A percentile compares a stretch with the other conserved stretches of the same genome.
Evolutionary conservation across 2,113 vertebrate genomes (phyloP).

Genomic region (Propithecus coquereli): DNA sequence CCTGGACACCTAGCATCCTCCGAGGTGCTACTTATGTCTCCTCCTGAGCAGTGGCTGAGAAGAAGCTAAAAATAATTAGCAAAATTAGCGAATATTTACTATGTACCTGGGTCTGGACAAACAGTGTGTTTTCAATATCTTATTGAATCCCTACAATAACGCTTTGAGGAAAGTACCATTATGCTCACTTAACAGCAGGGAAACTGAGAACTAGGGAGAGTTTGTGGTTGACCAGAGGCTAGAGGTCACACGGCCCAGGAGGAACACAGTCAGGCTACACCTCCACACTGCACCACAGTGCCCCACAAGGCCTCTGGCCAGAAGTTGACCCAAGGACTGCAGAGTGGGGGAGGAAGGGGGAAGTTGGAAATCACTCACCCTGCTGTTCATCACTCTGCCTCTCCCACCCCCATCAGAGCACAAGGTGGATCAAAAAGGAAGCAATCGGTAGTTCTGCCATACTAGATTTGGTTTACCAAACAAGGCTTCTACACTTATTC

Average conservation of each 20-base stretch:
- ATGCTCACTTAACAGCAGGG: not conserved
- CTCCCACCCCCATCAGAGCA: not conserved
- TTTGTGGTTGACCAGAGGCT: too few species aligned
- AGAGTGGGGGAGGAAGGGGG: not conserved
- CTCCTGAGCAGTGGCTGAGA: not conserved
- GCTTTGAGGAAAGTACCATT: not conserved
- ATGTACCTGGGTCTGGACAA: not conserved
- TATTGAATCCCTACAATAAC: not conserved
- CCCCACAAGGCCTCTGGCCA: not conserved
- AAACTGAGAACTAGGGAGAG: not conserved
- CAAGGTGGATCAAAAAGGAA: not conserved
- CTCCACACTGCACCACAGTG: rapidly evolving
- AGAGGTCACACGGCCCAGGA: not conserved
- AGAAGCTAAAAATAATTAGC: not conserved
- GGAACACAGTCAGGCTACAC: not conserved
- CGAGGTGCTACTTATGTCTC: rapidly evolving
- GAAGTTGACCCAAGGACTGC: not conserved
- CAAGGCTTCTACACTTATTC: not conserved
- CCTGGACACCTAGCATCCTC: not conserved
- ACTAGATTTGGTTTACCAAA: not conserved
- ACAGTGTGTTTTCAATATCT: not conserved
- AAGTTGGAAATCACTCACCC: not conserved
- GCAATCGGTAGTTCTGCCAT: rapidly evolving
- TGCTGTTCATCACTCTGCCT: not conserved
- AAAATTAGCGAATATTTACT: not conserved